phyloP scores from a whole-genome alignment of 30 jellyfish, hydroid and myxozoan genomes.

The Rhopilema esculentum region DNA sequence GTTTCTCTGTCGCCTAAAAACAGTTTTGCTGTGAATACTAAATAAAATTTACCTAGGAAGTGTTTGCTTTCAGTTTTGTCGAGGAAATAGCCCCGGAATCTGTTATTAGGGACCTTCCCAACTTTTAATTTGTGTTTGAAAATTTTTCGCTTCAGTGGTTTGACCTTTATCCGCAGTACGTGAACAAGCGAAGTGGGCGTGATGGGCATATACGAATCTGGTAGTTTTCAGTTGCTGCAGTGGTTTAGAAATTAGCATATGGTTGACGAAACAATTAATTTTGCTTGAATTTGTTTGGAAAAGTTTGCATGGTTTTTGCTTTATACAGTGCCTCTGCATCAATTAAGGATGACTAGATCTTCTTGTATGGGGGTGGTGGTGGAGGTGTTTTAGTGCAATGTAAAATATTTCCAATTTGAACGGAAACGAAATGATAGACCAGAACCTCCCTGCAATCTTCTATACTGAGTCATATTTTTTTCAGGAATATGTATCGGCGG shows the following conservation, averaged over 20 bases:
- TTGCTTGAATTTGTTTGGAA: background rate
- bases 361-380: no score
- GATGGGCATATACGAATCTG: background rate
- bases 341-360: no score
- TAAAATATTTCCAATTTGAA: no score
- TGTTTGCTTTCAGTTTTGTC: background rate
- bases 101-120: background rate
- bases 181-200: constrained; percentile 35
- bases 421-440: no score
- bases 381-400: no score
- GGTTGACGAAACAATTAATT: background rate
- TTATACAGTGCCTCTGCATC: no score
- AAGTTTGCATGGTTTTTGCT: background rate
- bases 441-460: no score
- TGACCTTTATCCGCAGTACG: constrained; percentile 19
- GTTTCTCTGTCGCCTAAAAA: background rate
- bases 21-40: background rate
- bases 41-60: background rate
- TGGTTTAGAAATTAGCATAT: no score
- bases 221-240: background rate
- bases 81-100: background rate
- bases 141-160: constrained; percentile 23
- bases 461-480: no score
- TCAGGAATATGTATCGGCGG: constrained; percentile 74
- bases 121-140: background rate